Evolutionary conservation across 2,113 vertebrate genomes (phyloP), one percentile per base, ranked within the genome.

Genomic region (Rhinichthys klamathensis): DNA sequence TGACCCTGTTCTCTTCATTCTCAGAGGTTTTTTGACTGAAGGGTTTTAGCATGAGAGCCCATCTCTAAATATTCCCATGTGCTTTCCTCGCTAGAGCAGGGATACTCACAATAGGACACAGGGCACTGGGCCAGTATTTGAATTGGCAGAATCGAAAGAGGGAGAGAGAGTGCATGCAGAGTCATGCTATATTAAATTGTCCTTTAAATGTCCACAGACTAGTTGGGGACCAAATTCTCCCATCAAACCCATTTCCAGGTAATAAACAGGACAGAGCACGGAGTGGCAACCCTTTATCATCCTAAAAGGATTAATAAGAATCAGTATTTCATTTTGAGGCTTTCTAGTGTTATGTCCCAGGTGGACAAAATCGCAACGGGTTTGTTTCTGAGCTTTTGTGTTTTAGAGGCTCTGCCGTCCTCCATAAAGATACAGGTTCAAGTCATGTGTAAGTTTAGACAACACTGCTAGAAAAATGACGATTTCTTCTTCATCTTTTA

Each of bases 161-260:
- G 32, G n/a, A 27, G 18, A 69, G 32, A 35, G 49, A 63, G 46
- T 8, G 89, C 91, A 81, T 90, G 88, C 87, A 73, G 86, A 92
- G 88, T 93, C 91, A 92, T 86, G 87, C 91, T 86, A 89, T 88
- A 89, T 88, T 61, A 91, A 89, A 61, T 58, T 87, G 82, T 84
- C n/a, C 80, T 75, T 38, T 23, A 84, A 44, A 87, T 16, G 2
- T 11, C 41, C 27, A 10, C 77, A 49, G 2, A 67, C 60, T 49
- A 46, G 58, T 13, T 67, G 16, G 60, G 61, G 16, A 11, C 23
- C 13, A 30, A 16, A 54, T 51, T 54, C 46, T 76, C 73, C 27
- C 15, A 51, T 54, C 25, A 76, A 54, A 30, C 15, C 46, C 4
- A 1, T 32, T 54, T 76, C 49, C 11, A 46, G 70, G 70, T 73